Percentiles rank a stretch among this genome's conserved stretches.
These are phyloP conservation scores for Eupithecia insigniata DNA, from an alignment of 2,888 invertebrate species.

Conservation along the genomic window DNA sequence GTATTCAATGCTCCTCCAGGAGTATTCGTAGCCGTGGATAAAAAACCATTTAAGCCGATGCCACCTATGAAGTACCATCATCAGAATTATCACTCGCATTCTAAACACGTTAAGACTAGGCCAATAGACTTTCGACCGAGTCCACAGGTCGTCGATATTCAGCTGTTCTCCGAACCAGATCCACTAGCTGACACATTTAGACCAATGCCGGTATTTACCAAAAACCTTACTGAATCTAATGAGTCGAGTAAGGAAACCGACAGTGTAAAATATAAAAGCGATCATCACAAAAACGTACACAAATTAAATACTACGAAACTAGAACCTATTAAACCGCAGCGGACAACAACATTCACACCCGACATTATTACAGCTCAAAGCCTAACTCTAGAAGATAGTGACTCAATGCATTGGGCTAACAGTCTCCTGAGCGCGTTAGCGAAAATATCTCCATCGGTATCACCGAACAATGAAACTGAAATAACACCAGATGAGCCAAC, in stretches of 20 bases:
- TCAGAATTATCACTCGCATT: slow-evolving; percentile 49
- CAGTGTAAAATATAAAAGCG: slow-evolving; percentile 55
- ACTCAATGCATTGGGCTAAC: slow-evolving; percentile 68
- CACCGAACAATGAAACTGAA: slow-evolving; percentile 49
- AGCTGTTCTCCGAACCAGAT: slow-evolving; percentile 63
- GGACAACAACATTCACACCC: slow-evolving; percentile 62
- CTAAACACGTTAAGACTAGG: slow-evolving; percentile 59
- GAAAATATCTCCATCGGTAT: slow-evolving; percentile 74
- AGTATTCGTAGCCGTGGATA: slow-evolving; percentile 77
- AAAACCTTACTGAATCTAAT: slow-evolving; percentile 44
- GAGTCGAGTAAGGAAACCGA: slow-evolving; percentile 47
- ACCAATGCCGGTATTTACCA: slow-evolving; percentile 60
- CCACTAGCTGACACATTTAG: slow-evolving; percentile 68
- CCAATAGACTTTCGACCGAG: slow-evolving; percentile 75
- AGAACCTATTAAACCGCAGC: slow-evolving; percentile 59
- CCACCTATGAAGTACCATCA: slow-evolving; percentile 69
- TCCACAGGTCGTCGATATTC: slow-evolving; percentile 72
- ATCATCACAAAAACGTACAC: slow-evolving; percentile 56
- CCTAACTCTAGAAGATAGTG: slow-evolving; percentile 52
- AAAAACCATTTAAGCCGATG: slow-evolving; percentile 79
- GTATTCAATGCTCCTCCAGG: slow-evolving; percentile 79
- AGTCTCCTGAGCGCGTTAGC: slow-evolving; percentile 67
- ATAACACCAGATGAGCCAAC: slow-evolving; percentile 47
- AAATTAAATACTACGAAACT: slow-evolving; percentile 68
- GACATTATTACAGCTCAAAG: slow-evolving; percentile 71